Evolutionary conservation across 1,140 invertebrate species (phyloP), one percentile per base, ranked within the genome.

Genomic region (Drosophila virilis): DNA sequence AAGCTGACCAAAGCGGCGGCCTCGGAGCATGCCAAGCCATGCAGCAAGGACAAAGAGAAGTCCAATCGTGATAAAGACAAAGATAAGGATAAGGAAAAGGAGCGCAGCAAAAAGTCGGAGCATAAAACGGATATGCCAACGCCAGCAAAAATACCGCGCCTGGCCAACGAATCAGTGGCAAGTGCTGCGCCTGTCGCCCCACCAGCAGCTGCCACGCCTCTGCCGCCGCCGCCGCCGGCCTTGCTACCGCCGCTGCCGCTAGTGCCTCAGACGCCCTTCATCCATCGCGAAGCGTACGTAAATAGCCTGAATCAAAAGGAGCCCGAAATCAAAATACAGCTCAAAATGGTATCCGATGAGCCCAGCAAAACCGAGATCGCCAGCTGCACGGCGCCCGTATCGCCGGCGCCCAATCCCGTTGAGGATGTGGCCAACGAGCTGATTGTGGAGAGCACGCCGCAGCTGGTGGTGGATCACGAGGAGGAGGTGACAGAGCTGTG

Each of bases 251-350:
- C 74, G 60, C 46, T 61, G 57, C 91, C 91, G 71, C 59, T 89
- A 59, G 91, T 91, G 76, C 90, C 90, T 86, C 91, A 79, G 60
- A 83, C 78, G 22, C 79, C 91, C 6, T 85, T 89, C 58, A 77
- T 74, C 13, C 74, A 90, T 62, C 78, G 90, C 8, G 80, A 77
- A 66, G 78, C 80, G 22, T 85, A 85, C 28, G 76, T 81, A 8
- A 80, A 83, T 52, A 83, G 74, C 32, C 54, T 92, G 10, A 91
- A 91, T 80, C 91, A 91, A 90, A 92, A 92, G 38, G 79, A 90
- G 65, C 89, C 88, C n/a, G 90, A 91, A 71, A 92, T 92, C 68
- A 92, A 92, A 88, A 91, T 92, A 50, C 76, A 92, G 79, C 65
- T 92, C 35, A 86, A 92, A 84, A 91, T 92, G 38, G 80, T 90